Base-by-base conservation (phyloP, 2,113 vertebrate species). In the Oxyruncus cristatus region DNA sequence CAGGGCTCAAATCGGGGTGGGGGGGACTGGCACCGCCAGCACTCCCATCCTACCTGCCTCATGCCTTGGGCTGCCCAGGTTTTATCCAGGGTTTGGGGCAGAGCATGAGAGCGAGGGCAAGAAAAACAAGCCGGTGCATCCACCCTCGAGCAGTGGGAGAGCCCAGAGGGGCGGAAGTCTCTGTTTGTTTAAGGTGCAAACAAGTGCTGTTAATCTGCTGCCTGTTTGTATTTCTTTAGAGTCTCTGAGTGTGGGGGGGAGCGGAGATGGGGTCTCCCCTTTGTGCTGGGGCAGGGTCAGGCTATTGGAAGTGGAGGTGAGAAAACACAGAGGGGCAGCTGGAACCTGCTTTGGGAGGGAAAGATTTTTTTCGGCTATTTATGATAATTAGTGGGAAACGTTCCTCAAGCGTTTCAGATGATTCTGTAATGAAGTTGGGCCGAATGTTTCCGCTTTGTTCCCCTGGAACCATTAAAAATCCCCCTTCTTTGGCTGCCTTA, bases 381-480 rank as follows among this genome's bases (percentile, higher is more conserved):
- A 97, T 97, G 97, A 87, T 97, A 97, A 97, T 97, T 94, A 98
- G 95, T 93, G 96, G 96, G 97, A 97, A 98, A 97, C 39, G 90
- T 93, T 96, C 89, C 95, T 96, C 92, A 93, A 85, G 92, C 95
- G 27, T 96, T 96, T 94, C 95, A 74, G 73, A 95, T 82, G 86
- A 97, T 97, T 85, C 89, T 67, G 80, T 95, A 95, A 96, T 89
- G 97, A 97, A 97, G 96, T 95, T 76, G 28, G 49, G 86, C 71
- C 42, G 77, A 97, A 96, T 89, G 93, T 89, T 96, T 70, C 76
- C 0, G 59, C 96, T 96, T 98, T 97, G 97, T 97, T 97, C 88
- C 70, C 26, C 15, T 49, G 80, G 66, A 95, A 90, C 89, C 91
- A 88, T 96, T 97, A 96, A 88, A 95, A 96, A 95, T 93, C 68